Evolutionary conservation across 1,140 invertebrate genomes (phyloP).

Genomic region (Scaptomyza montana): DNA sequence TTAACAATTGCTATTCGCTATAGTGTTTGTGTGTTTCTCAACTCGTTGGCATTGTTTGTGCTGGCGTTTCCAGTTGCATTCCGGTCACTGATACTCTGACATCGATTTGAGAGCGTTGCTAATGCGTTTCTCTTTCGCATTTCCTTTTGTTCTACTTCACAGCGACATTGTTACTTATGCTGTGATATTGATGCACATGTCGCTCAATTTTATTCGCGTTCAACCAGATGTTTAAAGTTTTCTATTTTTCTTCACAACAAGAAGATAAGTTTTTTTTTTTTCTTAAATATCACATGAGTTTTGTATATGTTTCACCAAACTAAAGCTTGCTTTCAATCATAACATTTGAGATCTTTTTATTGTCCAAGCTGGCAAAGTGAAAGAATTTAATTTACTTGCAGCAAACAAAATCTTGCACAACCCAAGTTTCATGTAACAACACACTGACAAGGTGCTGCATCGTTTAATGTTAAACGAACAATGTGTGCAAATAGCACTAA

Average conservation of each 20-base stretch:
- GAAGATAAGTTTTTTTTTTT: no score
- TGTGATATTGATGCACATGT: conserved; percentile 23
- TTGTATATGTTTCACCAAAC: no score
- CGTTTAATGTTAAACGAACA: conserved; percentile 1
- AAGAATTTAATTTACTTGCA: no score
- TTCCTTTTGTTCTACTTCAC: conserved; percentile 8
- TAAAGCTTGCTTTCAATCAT: no score
- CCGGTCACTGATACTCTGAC: conserved; percentile 43
- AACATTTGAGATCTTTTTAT: no score
- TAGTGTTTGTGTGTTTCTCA: conserved; percentile 43
- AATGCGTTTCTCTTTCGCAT: neutral
- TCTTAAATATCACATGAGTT: no score
- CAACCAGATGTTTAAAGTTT: neutral
- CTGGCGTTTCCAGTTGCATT: conserved; percentile 58
- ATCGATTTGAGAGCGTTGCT: conserved; percentile 32
- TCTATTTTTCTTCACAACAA: neutral
- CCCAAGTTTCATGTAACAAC: neutral
- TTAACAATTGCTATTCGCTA: conserved; percentile 36
- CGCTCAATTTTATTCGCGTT: neutral
- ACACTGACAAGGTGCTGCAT: neutral
- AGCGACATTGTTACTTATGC: conserved; percentile 23
- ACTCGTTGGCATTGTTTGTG: conserved; percentile 64
- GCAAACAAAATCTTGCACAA: neutral
- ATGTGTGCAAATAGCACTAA: conserved; percentile 4
- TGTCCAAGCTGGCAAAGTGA: no score